phyloP scores from a whole-genome alignment of 2,888 invertebrate genomes.

The Drosophila macrospina region DNA sequence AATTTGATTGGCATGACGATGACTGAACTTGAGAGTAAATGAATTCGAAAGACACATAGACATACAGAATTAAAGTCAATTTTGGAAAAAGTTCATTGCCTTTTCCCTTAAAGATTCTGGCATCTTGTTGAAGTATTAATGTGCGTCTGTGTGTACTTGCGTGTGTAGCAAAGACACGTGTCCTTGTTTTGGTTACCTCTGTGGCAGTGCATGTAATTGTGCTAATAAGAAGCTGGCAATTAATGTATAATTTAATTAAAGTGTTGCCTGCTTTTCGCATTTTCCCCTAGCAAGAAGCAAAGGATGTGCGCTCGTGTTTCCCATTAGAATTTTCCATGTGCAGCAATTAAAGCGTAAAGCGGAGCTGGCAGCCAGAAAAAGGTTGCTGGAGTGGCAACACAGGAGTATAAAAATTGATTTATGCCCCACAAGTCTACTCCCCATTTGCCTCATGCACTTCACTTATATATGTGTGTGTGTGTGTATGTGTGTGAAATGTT shows the following conservation, averaged over 20 bases:
- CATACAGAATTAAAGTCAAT: conserved; percentile 17
- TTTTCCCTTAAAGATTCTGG: background rate
- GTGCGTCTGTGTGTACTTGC: conserved; percentile 8
- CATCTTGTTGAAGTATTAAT: conserved; percentile 7
- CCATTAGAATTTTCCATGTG: conserved; percentile 66
- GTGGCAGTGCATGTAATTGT: conserved; percentile 66
- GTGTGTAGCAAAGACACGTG: conserved; percentile 30
- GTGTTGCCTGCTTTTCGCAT: conserved; percentile 30
- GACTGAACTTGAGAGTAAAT: conserved; percentile 9
- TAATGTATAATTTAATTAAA: conserved; percentile 77
- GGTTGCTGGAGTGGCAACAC: conserved; percentile 28
- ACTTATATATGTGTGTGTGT: conserved; percentile 4
- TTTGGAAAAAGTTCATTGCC: conserved; percentile 9
- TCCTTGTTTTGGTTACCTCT: conserved; percentile 39
- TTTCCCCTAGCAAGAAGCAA: background rate
- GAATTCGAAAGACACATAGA: conserved; percentile 1
- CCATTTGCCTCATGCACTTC: conserved; percentile 8
- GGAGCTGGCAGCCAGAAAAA: background rate
- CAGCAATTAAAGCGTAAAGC: conserved; percentile 59
- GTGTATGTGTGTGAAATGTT: conserved; percentile 3
- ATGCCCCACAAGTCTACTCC: conserved; percentile 45
- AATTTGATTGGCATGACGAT: conserved; percentile 24
- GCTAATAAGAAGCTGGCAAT: conserved; percentile 74
- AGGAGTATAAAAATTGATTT: conserved; percentile 67
- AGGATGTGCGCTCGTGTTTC: conserved; percentile 54